phyloP scores from a whole-genome alignment of 1,140 invertebrate genomes.

The Parasteatoda tepidariorum region DNA sequence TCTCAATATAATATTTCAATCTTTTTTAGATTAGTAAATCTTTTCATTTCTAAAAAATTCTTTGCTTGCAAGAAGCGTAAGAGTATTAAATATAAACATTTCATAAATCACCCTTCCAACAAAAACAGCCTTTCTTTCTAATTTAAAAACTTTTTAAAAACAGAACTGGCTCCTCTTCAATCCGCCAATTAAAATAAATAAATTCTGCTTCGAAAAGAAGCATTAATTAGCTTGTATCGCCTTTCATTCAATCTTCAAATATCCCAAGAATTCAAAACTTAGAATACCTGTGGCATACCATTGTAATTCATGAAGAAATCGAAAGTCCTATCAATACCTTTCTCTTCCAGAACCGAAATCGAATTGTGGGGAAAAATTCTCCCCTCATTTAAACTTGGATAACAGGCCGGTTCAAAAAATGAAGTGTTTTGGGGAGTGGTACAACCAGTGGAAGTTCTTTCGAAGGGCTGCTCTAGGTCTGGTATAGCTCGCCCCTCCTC shows the following conservation, averaged over 20 bases:
- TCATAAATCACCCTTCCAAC: no score
- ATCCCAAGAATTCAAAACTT: background rate
- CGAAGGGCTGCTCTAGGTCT: constrained; percentile 3
- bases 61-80: no score
- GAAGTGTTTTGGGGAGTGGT: background rate
- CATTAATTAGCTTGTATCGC: background rate
- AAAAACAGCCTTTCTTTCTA: no score
- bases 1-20: no score
- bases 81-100: no score
- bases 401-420: background rate
- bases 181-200: no score
- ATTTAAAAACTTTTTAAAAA: no score
- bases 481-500: background rate
- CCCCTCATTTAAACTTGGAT: background rate
- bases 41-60: no score
- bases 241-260: background rate
- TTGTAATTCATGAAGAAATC: background rate
- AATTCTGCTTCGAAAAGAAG: no score
- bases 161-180: no score
- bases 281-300: background rate
- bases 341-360: background rate
- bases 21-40: no score
- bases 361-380: background rate
- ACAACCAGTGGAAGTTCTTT: background rate
- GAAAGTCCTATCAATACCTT: background rate